Percentiles rank a stretch among this genome's conserved stretches.
Evolutionary conservation across 2,797 vertebrate species (phyloP).

Genomic region (Lacerta agilis): DNA sequence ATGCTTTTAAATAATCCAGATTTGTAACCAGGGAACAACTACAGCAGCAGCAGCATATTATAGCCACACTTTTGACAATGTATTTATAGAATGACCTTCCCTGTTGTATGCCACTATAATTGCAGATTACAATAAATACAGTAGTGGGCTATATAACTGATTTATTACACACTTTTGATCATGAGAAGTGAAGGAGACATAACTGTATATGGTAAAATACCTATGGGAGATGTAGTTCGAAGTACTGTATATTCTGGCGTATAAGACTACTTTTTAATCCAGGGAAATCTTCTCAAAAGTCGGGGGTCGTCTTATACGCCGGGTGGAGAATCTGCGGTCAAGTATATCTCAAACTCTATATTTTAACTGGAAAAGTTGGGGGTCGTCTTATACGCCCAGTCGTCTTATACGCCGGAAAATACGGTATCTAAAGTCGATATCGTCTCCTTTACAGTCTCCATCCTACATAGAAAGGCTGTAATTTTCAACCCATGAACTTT

Average conservation of each 20-base stretch:
- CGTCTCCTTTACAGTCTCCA: conserved; percentile 20
- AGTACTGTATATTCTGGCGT: background rate
- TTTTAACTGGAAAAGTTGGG: no score
- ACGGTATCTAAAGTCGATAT: background rate
- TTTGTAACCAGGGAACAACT: background rate
- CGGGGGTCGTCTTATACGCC: no score
- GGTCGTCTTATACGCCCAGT: no score
- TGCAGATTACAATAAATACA: conserved; percentile 24
- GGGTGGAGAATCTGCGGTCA: no score
- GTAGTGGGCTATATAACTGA: background rate
- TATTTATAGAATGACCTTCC: background rate
- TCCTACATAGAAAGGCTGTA: background rate
- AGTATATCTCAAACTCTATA: no score
- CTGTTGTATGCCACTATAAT: background rate
- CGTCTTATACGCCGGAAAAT: no score
- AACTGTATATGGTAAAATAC: background rate
- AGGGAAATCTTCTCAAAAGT: no score
- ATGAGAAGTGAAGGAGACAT: conserved; percentile 24
- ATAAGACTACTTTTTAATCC: no score
- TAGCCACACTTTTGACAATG: conserved; percentile 1
- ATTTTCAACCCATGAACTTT: background rate
- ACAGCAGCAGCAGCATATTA: background rate
- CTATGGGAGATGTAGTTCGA: background rate
- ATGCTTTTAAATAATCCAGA: background rate
- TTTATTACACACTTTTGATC: background rate